phyloP scores from a whole-genome alignment of 2,888 invertebrate genomes.

The Pomacea canaliculata region DNA sequence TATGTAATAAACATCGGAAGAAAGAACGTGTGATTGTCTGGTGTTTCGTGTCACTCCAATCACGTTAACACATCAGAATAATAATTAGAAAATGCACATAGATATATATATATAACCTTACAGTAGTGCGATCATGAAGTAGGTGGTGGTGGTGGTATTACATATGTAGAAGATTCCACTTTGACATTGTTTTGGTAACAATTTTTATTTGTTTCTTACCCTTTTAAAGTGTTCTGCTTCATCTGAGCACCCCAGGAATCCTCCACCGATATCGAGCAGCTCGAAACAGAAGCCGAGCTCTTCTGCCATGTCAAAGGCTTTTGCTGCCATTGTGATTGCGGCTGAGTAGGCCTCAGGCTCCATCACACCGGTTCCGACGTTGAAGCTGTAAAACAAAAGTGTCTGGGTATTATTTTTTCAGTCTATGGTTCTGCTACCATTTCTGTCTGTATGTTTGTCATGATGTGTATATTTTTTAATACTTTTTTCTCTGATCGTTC shows the following conservation, averaged over 20 bases:
- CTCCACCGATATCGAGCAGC: constrained; percentile 88
- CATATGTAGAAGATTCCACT: no score
- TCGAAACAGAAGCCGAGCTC: constrained; percentile 82
- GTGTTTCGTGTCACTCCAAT: no score
- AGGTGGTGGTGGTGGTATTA: no score
- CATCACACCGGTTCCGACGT: constrained; percentile 92
- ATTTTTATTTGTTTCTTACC: constrained; percentile 66
- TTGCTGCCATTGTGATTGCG: constrained; percentile 81
- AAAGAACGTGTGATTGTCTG: not conserved
- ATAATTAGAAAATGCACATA: no score
- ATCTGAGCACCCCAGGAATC: constrained; percentile 83
- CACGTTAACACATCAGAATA: not conserved
- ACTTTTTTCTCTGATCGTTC: not conserved
- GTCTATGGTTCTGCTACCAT: not conserved
- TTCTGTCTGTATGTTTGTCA: not conserved
- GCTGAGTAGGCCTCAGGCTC: constrained; percentile 85
- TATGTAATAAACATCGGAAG: not conserved
- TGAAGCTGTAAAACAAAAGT: constrained; percentile 77
- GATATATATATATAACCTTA: not conserved
- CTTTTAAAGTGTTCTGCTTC: constrained; percentile 78
- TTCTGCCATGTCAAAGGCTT: constrained; percentile 81
- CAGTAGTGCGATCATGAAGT: not conserved
- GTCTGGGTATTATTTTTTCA: not conserved
- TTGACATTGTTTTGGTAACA: not conserved
- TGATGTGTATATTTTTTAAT: no score